Evolutionary conservation across 2,888 invertebrate species (phyloP).

Genomic region (Nymphalis c-album): DNA sequence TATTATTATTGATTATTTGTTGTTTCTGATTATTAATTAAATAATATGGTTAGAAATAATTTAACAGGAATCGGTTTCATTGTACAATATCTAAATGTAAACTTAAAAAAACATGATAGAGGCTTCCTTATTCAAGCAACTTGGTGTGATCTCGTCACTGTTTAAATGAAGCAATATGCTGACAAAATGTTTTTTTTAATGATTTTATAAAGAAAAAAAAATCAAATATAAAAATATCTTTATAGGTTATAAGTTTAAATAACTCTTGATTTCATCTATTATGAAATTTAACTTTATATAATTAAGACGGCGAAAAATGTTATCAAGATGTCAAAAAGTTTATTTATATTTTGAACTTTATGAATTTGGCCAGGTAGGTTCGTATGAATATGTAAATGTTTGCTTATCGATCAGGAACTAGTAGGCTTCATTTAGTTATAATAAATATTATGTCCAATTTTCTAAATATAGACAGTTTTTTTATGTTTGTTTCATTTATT

Average conservation of each 20-base stretch:
- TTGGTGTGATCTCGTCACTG: slow-evolving; percentile 2
- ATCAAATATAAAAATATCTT: not conserved
- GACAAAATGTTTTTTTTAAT: not conserved
- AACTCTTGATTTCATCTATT: not conserved
- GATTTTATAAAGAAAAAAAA: slow-evolving; percentile 1
- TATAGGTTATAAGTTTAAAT: slow-evolving; percentile 4
- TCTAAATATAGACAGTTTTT: slow-evolving; percentile 2
- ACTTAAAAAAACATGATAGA: not conserved
- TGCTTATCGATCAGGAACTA: not conserved
- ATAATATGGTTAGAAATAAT: not conserved
- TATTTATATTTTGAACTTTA: not conserved
- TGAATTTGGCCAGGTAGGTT: not conserved
- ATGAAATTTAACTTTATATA: not conserved
- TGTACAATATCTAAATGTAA: not conserved
- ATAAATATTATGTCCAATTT: slow-evolving; percentile 1
- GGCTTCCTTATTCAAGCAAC: slow-evolving; percentile 4
- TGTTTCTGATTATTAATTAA: slow-evolving; percentile 3
- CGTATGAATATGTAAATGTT: not conserved
- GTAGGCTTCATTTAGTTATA: not conserved
- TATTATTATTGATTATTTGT: slow-evolving; percentile 15
- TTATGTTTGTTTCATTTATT: not conserved
- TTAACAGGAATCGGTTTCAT: not conserved
- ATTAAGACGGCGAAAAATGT: not conserved
- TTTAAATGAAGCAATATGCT: not conserved
- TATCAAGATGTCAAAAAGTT: not conserved